Evolutionary conservation across 2,113 vertebrate species (phyloP).

Genomic region (Petrocephalus microphthalmus): DNA sequence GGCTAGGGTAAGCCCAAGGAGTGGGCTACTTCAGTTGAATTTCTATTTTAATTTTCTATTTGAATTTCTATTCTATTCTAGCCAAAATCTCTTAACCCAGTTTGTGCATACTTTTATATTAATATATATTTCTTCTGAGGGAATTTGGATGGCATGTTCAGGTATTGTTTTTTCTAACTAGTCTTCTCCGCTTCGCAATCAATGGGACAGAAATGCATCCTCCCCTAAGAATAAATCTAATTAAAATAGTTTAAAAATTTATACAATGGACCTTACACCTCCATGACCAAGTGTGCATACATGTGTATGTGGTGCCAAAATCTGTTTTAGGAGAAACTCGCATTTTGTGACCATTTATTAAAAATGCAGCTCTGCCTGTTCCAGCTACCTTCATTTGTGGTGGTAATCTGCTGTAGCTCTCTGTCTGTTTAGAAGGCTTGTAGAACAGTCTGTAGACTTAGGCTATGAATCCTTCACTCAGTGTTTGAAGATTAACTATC

Average conservation of each 20-base stretch:
- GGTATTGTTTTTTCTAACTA: not conserved
- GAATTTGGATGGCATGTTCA: not conserved
- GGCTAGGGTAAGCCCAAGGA: no score
- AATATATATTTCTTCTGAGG: not conserved
- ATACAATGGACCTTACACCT: not conserved
- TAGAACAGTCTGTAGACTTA: not conserved
- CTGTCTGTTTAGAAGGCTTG: not conserved
- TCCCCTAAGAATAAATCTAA: not conserved
- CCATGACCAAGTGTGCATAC: not conserved
- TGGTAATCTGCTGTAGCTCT: not conserved
- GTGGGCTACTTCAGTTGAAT: no score
- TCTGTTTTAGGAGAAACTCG: not conserved
- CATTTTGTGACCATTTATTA: not conserved
- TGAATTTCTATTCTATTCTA: no score
- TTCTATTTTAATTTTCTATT: no score
- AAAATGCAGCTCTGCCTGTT: not conserved
- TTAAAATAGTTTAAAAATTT: not conserved
- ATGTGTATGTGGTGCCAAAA: not conserved
- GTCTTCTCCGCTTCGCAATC: not conserved
- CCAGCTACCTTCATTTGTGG: not conserved
- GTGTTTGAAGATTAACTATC: slow-evolving; percentile 3
- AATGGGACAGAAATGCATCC: not conserved
- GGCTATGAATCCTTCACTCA: not conserved
- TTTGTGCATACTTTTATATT: not conserved
- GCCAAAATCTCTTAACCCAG: not conserved